Percentiles rank a stretch among this genome's conserved stretches.
Conservation (phyloP, 2,888 invertebrate genomes). For the Heliconius erato region DNA sequence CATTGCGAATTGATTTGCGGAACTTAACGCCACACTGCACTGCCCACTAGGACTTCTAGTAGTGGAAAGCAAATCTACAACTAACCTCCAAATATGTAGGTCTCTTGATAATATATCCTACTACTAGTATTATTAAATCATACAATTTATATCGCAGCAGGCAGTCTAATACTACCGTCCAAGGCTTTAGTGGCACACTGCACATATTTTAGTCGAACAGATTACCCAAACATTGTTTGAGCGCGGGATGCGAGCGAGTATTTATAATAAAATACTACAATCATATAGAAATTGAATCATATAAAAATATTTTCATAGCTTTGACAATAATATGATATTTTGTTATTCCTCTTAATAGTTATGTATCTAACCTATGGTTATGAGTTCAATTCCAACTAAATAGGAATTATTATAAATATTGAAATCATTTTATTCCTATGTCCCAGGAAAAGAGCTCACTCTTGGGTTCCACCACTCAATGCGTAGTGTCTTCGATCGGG, state of each 20-base stretch:
- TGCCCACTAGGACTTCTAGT: too few species aligned
- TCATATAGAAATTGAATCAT: constrained; percentile 1
- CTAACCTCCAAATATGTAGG: background rate
- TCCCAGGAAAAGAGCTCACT: too few species aligned
- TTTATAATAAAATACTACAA: constrained; percentile 3
- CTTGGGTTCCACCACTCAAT: too few species aligned
- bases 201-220: constrained; percentile 20
- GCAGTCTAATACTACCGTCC: constrained; percentile 5
- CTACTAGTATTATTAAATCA: constrained; percentile 1
- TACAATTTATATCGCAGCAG: constrained; percentile 10
- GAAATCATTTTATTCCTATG: too few species aligned
- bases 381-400: too few species aligned
- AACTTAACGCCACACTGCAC: too few species aligned
- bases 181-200: background rate
- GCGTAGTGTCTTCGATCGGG: too few species aligned
- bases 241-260: background rate
- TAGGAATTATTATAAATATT: too few species aligned
- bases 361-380: too few species aligned
- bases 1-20: too few species aligned
- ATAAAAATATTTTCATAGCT: background rate
- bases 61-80: background rate
- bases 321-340: background rate
- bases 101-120: background rate
- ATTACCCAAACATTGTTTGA: background rate
- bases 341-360: background rate